Conservation (phyloP, 2,888 invertebrate species). For the Dynastes hyllus region DNA sequence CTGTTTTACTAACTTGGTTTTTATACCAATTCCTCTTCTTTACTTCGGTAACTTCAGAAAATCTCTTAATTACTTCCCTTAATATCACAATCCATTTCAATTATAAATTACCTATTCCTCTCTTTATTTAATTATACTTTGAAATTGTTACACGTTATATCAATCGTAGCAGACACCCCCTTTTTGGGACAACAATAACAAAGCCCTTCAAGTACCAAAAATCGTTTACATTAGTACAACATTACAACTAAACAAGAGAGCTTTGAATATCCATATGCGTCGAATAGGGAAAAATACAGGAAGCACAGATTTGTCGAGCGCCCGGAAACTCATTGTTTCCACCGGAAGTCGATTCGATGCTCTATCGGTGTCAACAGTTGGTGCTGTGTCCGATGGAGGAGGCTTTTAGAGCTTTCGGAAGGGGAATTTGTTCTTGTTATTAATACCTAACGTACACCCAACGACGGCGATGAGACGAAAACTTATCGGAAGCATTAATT, state of each 20-base stretch:
- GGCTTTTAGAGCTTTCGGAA: background rate
- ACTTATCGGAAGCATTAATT: constrained; percentile 40
- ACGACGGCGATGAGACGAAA: too few relatives aligned
- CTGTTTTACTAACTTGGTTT: too few relatives aligned
- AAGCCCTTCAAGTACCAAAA: constrained; percentile 16
- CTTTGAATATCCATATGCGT: background rate
- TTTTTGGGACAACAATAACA: background rate
- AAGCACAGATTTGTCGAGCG: constrained; percentile 42
- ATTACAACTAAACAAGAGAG: background rate
- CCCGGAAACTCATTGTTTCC: constrained; percentile 36
- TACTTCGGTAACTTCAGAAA: too few relatives aligned
- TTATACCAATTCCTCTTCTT: too few relatives aligned
- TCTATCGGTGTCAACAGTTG: constrained; percentile 49
- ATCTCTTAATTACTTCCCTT: too few relatives aligned
- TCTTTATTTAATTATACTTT: too few relatives aligned
- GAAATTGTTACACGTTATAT: background rate
- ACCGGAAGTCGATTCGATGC: constrained; percentile 30
- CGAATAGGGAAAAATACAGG: constrained; percentile 30
- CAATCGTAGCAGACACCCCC: constrained; percentile 8
- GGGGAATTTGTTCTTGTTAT: background rate
- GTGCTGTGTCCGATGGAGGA: background rate
- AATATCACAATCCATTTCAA: too few relatives aligned
- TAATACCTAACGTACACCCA: too few relatives aligned
- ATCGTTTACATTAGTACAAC: background rate
- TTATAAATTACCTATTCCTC: too few relatives aligned